Conservation (phyloP, 2,797 vertebrate species). For the Microctenopoma steveboyesi region DNA sequence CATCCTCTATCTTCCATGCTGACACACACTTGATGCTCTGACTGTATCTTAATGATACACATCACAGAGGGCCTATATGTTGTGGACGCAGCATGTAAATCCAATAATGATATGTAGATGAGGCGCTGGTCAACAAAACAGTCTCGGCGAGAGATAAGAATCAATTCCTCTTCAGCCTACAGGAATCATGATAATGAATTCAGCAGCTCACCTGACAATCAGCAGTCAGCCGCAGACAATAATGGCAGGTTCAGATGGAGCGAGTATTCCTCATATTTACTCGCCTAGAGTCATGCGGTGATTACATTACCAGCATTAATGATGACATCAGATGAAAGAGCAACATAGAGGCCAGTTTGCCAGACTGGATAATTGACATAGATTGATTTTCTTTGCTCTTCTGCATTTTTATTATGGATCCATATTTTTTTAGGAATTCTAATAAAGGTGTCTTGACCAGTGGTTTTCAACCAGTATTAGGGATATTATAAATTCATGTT, state of each 20-base stretch:
- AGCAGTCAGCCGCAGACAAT: conserved; percentile 62
- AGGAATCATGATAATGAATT: conserved; percentile 75
- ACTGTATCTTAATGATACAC: conserved; percentile 47
- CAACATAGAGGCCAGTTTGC: conserved; percentile 10
- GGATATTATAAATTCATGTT: not conserved
- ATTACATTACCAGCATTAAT: conserved; percentile 51
- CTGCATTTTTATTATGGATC: conserved; percentile 17
- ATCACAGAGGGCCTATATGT: conserved; percentile 33
- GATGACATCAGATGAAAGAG: conserved; percentile 27
- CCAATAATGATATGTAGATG: conserved; percentile 75
- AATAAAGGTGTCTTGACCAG: conserved; percentile 4
- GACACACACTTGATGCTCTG: conserved; percentile 49
- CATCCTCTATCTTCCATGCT: conserved; percentile 31
- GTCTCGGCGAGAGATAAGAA: conserved; percentile 71
- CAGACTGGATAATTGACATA: conserved; percentile 37
- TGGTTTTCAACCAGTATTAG: not conserved
- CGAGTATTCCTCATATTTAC: conserved; percentile 47
- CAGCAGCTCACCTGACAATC: conserved; percentile 75
- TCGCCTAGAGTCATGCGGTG: conserved; percentile 49
- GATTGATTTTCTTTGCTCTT: conserved; percentile 26
- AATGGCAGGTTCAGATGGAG: conserved; percentile 55
- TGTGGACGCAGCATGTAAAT: conserved; percentile 48
- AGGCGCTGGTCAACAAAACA: conserved; percentile 55
- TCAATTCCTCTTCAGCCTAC: conserved; percentile 69
- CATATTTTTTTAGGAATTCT: conserved; percentile 2